phyloP scores from a whole-genome alignment of 2,113 vertebrate genomes.

The Datnioides undecimradiatus region DNA sequence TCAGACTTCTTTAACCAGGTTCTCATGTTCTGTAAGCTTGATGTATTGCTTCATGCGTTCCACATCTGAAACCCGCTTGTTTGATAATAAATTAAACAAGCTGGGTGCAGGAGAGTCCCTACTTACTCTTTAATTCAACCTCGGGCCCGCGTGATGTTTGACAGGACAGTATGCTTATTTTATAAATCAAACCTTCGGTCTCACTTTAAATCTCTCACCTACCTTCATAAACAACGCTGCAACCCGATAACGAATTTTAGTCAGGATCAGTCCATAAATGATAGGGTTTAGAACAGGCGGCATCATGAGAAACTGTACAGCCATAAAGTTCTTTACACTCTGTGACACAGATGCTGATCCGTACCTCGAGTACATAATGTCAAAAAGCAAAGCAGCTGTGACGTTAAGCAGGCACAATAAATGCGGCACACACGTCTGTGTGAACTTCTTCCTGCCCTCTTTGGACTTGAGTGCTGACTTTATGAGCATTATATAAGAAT shows the following conservation, averaged over 20 bases:
- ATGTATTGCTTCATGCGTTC: background rate
- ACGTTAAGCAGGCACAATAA: slow-evolving; percentile 50
- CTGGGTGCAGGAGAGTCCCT: background rate
- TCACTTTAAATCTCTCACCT: background rate
- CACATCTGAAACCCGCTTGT: background rate
- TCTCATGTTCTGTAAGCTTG: background rate
- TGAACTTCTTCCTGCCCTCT: slow-evolving; percentile 52
- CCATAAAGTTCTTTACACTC: slow-evolving; percentile 65
- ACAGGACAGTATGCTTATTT: background rate
- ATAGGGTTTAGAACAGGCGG: slow-evolving; percentile 67
- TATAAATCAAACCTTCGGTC: background rate
- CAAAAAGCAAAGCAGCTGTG: slow-evolving; percentile 54
- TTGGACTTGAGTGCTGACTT: slow-evolving; percentile 33
- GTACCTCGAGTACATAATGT: slow-evolving; percentile 50
- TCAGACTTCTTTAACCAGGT: too few relatives aligned
- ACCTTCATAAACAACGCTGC: background rate
- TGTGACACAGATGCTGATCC: slow-evolving; percentile 51
- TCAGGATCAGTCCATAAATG: slow-evolving; percentile 65
- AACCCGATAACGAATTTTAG: slow-evolving; percentile 17
- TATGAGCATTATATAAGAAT: slow-evolving; percentile 46
- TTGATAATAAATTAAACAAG: background rate
- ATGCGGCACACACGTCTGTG: slow-evolving; percentile 64
- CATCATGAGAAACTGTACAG: slow-evolving; percentile 54
- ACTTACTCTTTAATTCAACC: background rate
- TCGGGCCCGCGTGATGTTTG: background rate